Evolutionary conservation across 2,888 invertebrate genomes (phyloP), one percentile per base, ranked within the genome.

Genomic region (Hanleya hanleyi): DNA sequence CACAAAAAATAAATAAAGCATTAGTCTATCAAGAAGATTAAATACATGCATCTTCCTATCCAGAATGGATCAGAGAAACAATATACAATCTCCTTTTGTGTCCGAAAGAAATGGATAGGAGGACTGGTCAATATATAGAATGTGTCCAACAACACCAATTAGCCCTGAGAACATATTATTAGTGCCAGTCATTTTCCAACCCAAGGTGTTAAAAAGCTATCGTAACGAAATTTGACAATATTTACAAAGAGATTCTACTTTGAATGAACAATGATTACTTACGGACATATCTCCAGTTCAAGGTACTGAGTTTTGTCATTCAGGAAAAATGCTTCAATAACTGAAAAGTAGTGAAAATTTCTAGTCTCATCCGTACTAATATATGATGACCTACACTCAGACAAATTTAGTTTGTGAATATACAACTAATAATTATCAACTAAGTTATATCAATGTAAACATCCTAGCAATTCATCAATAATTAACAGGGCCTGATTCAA

Each of bases 261-360:
- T 29, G n/a, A n/a, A n/a, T n/a, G n/a, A n/a, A n/a, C n/a, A n/a
- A 29, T 26, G 32, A 29, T 86, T 57, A 92, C 92, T 88, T 88
- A 92, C 86, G 92, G 92, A 47, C 91, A 90, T 26, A 92, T 83
- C 77, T 92, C 92, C 22, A 92, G 88, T 84, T 91, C 92, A 29
- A 92, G 80, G 78, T 92, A 92, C 69, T 91, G 87, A 6, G 91
- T 88, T 41, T 89, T 81, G 33, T 91, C 89, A 71, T 91, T 91
- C 49, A 92, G 87, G 80, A 92, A 92, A 85, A 92, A 92, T 18
- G 91, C 89, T 84, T 92, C 92, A 15, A 91, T 91, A 73, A 92
- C 92, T 91, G 84, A 33, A 83, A 86, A 61, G 69, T 47, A 47
- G 22, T n/a, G n/a, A n/a, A n/a, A n/a, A n/a, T n/a, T n/a, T 62